Base-by-base conservation (phyloP, 2,797 vertebrate species). In the Leontocebus nigricollis region DNA sequence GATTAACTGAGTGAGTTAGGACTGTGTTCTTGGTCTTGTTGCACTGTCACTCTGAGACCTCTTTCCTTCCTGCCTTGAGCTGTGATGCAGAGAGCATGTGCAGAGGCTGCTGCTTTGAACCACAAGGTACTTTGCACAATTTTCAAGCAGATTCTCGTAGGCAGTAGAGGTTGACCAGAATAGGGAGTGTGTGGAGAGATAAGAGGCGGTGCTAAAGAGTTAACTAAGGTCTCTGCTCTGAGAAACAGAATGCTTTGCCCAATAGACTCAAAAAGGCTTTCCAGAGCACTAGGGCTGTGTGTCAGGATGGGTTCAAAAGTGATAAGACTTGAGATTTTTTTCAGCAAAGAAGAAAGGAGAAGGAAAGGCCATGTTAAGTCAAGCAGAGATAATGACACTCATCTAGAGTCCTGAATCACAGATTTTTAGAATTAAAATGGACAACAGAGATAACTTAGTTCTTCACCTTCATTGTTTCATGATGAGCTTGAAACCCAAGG, bases 141-240 rank as follows among this genome's bases (percentile, higher is more conserved):
- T 90, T 88, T 82, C 50, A 85, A 94, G 76, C 48, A 46, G 81
- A 75, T 7, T 82, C 36, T 80, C 30, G 0, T 4, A 94, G 52
- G 88, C 88, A 96, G 70, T 24, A 90, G 84, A 96, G 82, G 79
- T 50, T 95, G 84, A 93, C 61, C 70, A 77, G 83, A 93, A 44
- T 4, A 57, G 33, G 70, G 44, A 90, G 27, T 92, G 95, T 96
- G 90, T 12, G 90, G 59, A 77, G 87, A 95, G 87, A 90, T 84
- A 95, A 91, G 83, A 94, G 33, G 80, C 0, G 0, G 9, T n/a
- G n/a, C 64, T 75, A 39, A 84, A 85, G 36, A 85, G 81, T 89
- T 76, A 86, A 94, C 89, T 94, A 89, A 52, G 13, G 67, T 27
- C 4, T 55, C 24, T 73, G 57, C 46, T 83, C 88, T 46, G 44